Evolutionary conservation across 2,888 invertebrate genomes (phyloP), one percentile per base, ranked within the genome.

Genomic region (Eupithecia vulgata): DNA sequence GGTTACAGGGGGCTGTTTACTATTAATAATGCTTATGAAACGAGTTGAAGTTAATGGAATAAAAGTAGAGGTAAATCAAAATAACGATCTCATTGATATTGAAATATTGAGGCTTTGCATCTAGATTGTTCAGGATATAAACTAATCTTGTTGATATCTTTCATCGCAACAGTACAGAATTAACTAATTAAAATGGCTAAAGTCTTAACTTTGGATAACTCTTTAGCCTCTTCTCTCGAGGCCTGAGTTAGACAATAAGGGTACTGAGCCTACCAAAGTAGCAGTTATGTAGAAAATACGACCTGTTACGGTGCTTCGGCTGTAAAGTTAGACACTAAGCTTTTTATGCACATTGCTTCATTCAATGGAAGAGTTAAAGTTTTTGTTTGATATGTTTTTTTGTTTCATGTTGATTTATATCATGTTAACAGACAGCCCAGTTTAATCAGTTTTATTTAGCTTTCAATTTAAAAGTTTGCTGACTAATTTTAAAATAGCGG

Each of bases 341-440:
- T 65, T 65, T 21, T 48, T 67, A 61, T 65, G 70, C 66, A 67
- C 71, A 71, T 67, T 30, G 62, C n/a, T 62, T 21, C n/a, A 8
- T 62, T 62, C 35, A 37, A 10, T 34, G 15, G 35, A 64, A 17
- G n/a, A 64, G 35, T 35, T 64, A 37, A 37, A 35, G 35, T 64
- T 64, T 64, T 64, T 64, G 62, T 64, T 64, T 37, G 25, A 65
- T 40, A 64, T 34, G 61, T 37, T 57, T 69, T n/a, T 68, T 62
- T 59, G 35, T 57, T 57, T 68, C 10, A n/a, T 57, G 64, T 68
- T 62, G 59, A 65, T 61, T 68, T 66, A 71, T 62, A 68, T 35
- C 48, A 71, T 66, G 68, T 71, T 71, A 66, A 62, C 70, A 75
- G 61, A 75, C 48, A 68, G 57, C 67, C 72, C 75, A 75, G 75